Base-by-base conservation (phyloP, 2,797 vertebrate genomes). In the Paramormyrops hopkinsi region DNA sequence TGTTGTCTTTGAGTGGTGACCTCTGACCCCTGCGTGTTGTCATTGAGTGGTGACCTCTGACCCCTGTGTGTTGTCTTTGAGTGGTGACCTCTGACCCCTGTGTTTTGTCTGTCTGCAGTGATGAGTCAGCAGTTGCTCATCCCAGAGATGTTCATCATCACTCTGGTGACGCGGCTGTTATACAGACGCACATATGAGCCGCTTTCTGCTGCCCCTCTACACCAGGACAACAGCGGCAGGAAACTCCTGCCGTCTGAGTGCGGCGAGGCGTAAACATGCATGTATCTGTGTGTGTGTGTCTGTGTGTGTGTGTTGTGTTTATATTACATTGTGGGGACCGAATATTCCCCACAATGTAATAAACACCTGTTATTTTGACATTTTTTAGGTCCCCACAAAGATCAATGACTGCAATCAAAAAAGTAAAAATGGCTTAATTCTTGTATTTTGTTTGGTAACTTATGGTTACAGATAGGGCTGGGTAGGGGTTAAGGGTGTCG, bases 61-160 rank as follows among this genome's bases (percentile, higher is more conserved):
- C 48, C 62, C 19, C 50, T 89, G 4, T 87, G 17, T 91, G 0
- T 89, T 79, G 41, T 82, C 19, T 79, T 29, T 65, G 59, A 65
- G 22, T 9, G 9, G 62, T 65, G 62, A 79, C 50, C 48, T 46
- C 19, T 83, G 88, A 88, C 69, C 65, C 37, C 50, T 89, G 6
- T 88, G n/a, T 91, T 0, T 89, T 73, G 44, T 84, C 22, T 84
- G 12, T 91, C 46, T 86, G 9, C 91, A 98, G 97, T 97, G 95
- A 93, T 97, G 9, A 96, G 92, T 92, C 96, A 97, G 92, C 96
- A 97, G 95, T 91, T 97, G 91, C 96, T 97, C 93, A 97, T 98
- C 91, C 93, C 96, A 93, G 97, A 98, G 94, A 97, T 97, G 96
- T 98, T 98, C 93, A 94, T 98, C 91, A 95, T 98, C 91, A 96